phyloP scores from a whole-genome alignment of 2,888 invertebrate genomes.

The Agriopis marginaria region DNA sequence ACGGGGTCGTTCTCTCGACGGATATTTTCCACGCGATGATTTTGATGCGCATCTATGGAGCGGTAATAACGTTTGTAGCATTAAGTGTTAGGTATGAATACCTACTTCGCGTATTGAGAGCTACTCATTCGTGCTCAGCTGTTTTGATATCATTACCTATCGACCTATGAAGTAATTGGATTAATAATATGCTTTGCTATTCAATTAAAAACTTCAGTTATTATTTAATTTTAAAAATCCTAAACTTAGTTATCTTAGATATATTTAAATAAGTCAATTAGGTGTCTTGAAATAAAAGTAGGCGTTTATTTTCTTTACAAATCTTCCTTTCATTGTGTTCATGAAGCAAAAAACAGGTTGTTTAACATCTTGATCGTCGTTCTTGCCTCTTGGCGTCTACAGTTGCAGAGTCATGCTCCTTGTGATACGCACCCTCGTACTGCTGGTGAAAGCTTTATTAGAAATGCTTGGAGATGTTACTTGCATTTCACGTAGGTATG shows the following conservation, averaged over 20 bases:
- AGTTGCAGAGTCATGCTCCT: slow-evolving; percentile 66
- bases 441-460: slow-evolving; percentile 43
- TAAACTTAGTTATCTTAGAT: not conserved
- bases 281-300: not conserved
- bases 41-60: slow-evolving; percentile 79
- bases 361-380: slow-evolving; percentile 75
- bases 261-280: not conserved
- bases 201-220: not conserved
- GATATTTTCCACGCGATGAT: slow-evolving; percentile 85
- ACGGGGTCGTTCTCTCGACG: slow-evolving; percentile 79
- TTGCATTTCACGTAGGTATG: not conserved
- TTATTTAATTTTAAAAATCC: not conserved
- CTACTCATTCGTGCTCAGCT: slow-evolving; percentile 42
- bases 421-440: slow-evolving; percentile 48
- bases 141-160: slow-evolving; percentile 24
- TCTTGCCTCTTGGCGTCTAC: slow-evolving; percentile 62
- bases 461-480: slow-evolving; percentile 15
- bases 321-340: slow-evolving; percentile 34
- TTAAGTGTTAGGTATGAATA: slow-evolving; percentile 50
- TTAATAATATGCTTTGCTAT: slow-evolving; percentile 24
- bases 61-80: slow-evolving; percentile 70
- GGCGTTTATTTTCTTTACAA: slow-evolving; percentile 3
- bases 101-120: slow-evolving; percentile 25
- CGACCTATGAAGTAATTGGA: slow-evolving; percentile 41
- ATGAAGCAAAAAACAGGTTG: slow-evolving; percentile 62